A percentile compares a stretch with the other conserved stretches of the same genome.
phyloP scores from a whole-genome alignment of 2,797 vertebrate species.

The Anomalospiza imberbis region DNA sequence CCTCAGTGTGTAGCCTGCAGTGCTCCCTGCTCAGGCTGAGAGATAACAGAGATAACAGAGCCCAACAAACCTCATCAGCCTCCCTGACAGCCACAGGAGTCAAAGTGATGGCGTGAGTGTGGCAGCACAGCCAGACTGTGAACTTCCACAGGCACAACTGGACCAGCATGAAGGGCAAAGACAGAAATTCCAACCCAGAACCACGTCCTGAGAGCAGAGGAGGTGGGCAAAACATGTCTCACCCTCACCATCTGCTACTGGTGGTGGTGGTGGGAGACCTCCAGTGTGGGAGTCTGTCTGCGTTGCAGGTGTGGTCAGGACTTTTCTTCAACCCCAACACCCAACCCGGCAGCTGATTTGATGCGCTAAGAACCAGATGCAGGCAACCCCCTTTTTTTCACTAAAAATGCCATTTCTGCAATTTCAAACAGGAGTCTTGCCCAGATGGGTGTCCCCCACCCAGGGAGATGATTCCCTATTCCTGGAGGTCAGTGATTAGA shows the following conservation, averaged over 20 bases:
- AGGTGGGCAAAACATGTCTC: not conserved
- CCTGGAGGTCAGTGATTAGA: not conserved
- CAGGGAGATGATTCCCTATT: not conserved
- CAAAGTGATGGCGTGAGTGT: accelerated
- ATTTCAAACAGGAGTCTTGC: not conserved
- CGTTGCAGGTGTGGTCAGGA: accelerated
- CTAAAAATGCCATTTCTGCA: not conserved
- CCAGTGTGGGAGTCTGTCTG: not conserved
- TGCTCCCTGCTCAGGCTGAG: not conserved
- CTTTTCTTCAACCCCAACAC: not conserved
- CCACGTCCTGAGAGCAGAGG: not conserved
- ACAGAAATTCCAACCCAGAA: not conserved
- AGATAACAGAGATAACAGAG: not conserved
- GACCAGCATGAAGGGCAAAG: not conserved
- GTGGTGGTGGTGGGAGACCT: not conserved
- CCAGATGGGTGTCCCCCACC: not conserved
- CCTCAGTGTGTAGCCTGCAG: slow-evolving; percentile 3
- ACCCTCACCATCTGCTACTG: not conserved
- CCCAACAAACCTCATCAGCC: not conserved
- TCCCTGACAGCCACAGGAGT: not conserved
- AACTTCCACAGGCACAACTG: not conserved
- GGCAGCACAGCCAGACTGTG: not conserved
- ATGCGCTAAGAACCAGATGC: not conserved
- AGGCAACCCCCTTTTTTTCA: not conserved
- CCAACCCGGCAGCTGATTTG: not conserved